Conservation (phyloP, 2,888 invertebrate species). For the Heliconius charithonia region DNA sequence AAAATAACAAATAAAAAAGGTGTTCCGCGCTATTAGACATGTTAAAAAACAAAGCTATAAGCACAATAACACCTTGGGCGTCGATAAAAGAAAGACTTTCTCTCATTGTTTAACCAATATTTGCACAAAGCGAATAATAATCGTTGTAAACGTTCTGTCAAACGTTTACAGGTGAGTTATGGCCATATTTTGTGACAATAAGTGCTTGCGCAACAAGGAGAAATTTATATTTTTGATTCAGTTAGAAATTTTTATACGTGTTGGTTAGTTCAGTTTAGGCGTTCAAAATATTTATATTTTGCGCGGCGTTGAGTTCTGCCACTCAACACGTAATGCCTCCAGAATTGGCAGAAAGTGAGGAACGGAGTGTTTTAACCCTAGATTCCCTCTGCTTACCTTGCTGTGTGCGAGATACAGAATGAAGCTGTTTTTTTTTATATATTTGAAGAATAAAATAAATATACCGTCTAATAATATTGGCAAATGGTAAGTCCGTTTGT, state of each 20-base stretch:
- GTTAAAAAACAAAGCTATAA: conserved; percentile 69
- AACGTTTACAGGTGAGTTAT: conserved; percentile 66
- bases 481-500: neutral
- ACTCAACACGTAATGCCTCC: no score
- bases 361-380: no score
- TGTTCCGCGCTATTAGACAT: conserved; percentile 71
- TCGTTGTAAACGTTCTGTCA: conserved; percentile 64
- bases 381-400: no score
- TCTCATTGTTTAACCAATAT: conserved; percentile 61
- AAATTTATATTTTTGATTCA: conserved; percentile 38
- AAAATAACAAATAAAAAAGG: conserved; percentile 69
- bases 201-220: conserved; percentile 37
- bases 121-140: conserved; percentile 66
- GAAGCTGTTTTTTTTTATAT: no score
- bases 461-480: neutral
- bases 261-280: conserved; percentile 23
- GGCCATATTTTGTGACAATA: conserved; percentile 51
- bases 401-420: no score
- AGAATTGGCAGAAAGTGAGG: no score
- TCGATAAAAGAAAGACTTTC: conserved; percentile 79
- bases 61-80: conserved; percentile 74
- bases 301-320: no score
- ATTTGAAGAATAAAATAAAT: neutral
- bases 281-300: neutral
- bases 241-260: conserved; percentile 43